Evolutionary conservation across 2,113 vertebrate species (phyloP), one percentile per base, ranked within the genome.

Genomic region (Cryptoleucopteryx plumbea): DNA sequence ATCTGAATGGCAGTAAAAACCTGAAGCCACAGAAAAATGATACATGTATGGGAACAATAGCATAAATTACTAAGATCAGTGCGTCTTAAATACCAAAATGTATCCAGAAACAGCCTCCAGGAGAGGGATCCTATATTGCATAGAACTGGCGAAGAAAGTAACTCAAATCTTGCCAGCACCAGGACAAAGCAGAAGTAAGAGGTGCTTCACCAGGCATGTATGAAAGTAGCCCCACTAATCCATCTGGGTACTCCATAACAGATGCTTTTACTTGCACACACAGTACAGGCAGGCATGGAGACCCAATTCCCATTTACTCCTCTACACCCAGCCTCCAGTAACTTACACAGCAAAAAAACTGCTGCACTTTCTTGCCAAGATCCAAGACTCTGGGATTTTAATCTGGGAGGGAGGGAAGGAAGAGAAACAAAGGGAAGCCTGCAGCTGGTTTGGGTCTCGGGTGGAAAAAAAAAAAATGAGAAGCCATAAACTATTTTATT

Each of bases 1-100:
- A 86, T 82, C 78, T 96, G 91, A 96, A 90, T 85, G 55, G 81
- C 63, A 91, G 45, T 21, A 92, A 89, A 95, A 95, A 97, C 19
- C 26, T 93, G 93, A 94, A 95, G 74, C 91, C 91, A 48, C 63
- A 83, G 93, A 93, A 93, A 95, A 97, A 66, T 90, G 34, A 94
- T 93, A 87, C 29, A 47, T 91, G 32, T 25, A 80, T 45, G 70
- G 36, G 67, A 95, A 91, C 86, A 95, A 94, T 53, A 93, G 81
- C 18, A 89, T 65, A 80, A 82, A 68, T 82, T 91, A 79, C 58
- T 71, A 82, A 73, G 17, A 88, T 47, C 56, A 52, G n/a, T 2
- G 9, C 22, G 29, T 95, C 68, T 93, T 65, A 91, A 77, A 84
- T 61, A 85, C 29, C 26, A 89, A 84, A 86, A 55, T 0, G 3